Evolutionary conservation across 2,888 invertebrate species (phyloP).

Genomic region (Nemotelus pantherinus): DNA sequence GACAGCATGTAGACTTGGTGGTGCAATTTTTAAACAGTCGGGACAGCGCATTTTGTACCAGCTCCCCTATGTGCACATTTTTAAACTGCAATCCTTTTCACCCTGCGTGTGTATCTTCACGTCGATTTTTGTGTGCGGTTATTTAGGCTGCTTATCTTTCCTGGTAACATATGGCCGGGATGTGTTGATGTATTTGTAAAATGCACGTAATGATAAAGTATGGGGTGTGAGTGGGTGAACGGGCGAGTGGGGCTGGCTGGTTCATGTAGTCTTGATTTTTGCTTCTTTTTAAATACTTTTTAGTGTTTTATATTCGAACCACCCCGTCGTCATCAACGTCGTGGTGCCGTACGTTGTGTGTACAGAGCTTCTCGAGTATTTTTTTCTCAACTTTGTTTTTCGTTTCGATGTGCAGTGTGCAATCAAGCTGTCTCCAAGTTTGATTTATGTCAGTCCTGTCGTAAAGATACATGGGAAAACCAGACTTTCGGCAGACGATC

Average conservation of each 20-base stretch:
- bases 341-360: neutral
- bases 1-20: neutral
- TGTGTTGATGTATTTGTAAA: slow-evolving; percentile 47
- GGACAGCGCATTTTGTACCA: neutral
- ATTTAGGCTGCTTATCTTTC: slow-evolving; percentile 49
- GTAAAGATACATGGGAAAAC: slow-evolving; percentile 52
- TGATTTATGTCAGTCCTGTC: slow-evolving; percentile 57
- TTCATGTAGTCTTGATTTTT: slow-evolving; percentile 38
- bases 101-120: slow-evolving; percentile 38
- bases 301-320: slow-evolving; percentile 47
- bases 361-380: slow-evolving; percentile 6
- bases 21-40: neutral
- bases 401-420: slow-evolving; percentile 45
- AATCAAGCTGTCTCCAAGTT: slow-evolving; percentile 57
- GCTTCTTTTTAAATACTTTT: slow-evolving; percentile 50
- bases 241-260: slow-evolving; percentile 22
- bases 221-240: slow-evolving; percentile 13
- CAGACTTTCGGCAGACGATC: slow-evolving; percentile 1
- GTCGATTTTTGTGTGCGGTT: slow-evolving; percentile 49
- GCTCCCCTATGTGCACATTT: neutral
- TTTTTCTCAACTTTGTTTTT: slow-evolving; percentile 46
- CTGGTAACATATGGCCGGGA: slow-evolving; percentile 25
- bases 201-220: slow-evolving; percentile 50
- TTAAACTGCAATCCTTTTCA: slow-evolving; percentile 18
- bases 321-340: slow-evolving; percentile 2